These are phyloP conservation scores for Phenacoccus solenopsis DNA, from an alignment of 1,140 invertebrate species.

Conservation along the genomic window DNA sequence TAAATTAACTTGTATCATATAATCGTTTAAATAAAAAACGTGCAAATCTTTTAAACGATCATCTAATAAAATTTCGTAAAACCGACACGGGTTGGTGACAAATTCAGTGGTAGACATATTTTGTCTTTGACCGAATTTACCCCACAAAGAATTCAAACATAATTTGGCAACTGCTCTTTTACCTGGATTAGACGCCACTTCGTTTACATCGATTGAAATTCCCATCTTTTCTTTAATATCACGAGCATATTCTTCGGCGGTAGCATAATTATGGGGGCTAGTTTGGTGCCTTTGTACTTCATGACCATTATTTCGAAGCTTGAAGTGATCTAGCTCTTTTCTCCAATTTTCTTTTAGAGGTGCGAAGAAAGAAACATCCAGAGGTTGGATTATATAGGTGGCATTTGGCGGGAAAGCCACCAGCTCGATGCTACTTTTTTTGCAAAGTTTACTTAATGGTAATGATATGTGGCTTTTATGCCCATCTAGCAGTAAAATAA, in stretches of 20 bases:
- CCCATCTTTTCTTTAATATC: conserved; percentile 23
- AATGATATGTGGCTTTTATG: no score
- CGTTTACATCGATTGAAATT: conserved; percentile 29
- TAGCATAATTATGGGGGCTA: background rate
- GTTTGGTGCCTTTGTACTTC: no score
- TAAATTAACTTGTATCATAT: conserved; percentile 27
- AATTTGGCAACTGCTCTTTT: conserved; percentile 28
- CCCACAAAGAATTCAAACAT: conserved; percentile 33
- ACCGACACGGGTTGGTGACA: conserved; percentile 23
- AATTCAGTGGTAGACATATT: conserved; percentile 28
- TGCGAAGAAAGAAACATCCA: conserved; percentile 28
- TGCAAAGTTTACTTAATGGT: no score
- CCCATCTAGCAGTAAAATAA: no score
- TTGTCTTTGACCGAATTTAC: conserved; percentile 29
- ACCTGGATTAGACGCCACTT: conserved; percentile 32
- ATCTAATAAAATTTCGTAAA: conserved; percentile 29
- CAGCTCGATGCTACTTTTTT: conserved; percentile 5
- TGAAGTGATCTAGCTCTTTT: no score
- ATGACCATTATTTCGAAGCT: no score
- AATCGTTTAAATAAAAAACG: conserved; percentile 26
- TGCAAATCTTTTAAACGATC: conserved; percentile 22
- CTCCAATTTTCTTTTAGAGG: conserved; percentile 26
- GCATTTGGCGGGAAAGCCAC: conserved; percentile 28
- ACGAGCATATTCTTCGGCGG: background rate
- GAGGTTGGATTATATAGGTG: conserved; percentile 27